phyloP scores from a whole-genome alignment of 2,888 invertebrate species.

The Minunthozetes semirufus region DNA sequence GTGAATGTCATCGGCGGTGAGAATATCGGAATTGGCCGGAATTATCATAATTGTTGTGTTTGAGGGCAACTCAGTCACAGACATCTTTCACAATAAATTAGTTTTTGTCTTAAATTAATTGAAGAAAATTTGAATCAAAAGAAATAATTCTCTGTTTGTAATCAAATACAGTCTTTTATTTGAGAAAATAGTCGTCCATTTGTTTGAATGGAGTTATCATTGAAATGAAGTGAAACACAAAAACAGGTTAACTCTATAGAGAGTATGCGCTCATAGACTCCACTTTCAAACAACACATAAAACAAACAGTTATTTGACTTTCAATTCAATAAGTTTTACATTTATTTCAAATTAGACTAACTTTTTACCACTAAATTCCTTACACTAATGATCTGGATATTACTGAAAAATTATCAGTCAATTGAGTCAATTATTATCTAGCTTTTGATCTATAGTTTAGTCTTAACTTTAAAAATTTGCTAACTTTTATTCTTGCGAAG shows the following conservation, averaged over 20 bases:
- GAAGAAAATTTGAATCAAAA: background rate
- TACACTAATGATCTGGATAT: too few relatives aligned
- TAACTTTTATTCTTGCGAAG: too few relatives aligned
- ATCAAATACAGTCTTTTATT: slow-evolving; percentile 17
- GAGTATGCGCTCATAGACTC: background rate
- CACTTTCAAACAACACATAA: background rate
- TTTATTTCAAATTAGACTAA: too few relatives aligned
- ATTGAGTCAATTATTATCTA: too few relatives aligned
- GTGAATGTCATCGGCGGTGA: background rate
- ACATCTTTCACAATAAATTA: background rate
- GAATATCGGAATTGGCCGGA: background rate
- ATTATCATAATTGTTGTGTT: slow-evolving; percentile 29
- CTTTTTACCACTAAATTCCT: too few relatives aligned
- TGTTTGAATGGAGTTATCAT: slow-evolving; percentile 20
- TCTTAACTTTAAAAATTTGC: too few relatives aligned
- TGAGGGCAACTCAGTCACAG: background rate
- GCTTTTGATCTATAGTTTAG: too few relatives aligned
- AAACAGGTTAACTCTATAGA: background rate
- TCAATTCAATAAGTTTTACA: too few relatives aligned
- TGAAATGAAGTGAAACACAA: background rate
- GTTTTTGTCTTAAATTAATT: background rate
- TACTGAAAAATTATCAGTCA: too few relatives aligned
- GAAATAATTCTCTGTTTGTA: background rate
- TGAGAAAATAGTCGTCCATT: slow-evolving; percentile 2
- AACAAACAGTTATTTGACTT: background rate